Evolutionary conservation across 2,113 vertebrate species (phyloP), one percentile per base, ranked within the genome.

Genomic region (Cebus imitator): DNA sequence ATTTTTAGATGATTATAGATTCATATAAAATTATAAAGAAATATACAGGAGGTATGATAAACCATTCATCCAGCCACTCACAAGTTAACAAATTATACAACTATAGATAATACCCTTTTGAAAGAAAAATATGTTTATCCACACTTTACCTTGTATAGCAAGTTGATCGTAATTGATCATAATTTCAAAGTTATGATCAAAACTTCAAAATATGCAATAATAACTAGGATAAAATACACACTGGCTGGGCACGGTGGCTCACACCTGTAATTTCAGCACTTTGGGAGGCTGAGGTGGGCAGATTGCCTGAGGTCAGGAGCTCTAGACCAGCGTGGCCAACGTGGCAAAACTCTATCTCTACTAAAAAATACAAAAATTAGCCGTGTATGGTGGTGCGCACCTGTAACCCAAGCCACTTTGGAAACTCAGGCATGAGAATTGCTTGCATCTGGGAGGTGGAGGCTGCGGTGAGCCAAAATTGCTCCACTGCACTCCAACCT

Each of bases 151-250:
- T 13, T 73, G 4, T 37, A 57, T 58, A 73, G 6, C 13, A 80
- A 89, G 84, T 27, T 84, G 35, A 72, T 73, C 25, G 66, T 32
- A 90, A 89, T 21, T 84, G 27, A 72, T 64, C 32, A 72, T n/a
- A 90, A 92, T 83, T 92, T 23, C 35, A 84, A 90, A 90, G n/a
- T 30, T 3, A 73, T 57, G 1, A 37, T 70, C 8, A 40, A 76
- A 84, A 81, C 30, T 81, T 92, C 2, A 84, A 94, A 87, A 85
- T 68, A 90, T 89, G 25, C 17, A 92, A 75, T 23, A 61, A 43
- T 76, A 48, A 6, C 13, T 58, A 70, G n/a, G 30, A 58, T 3
- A 80, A 96, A 66, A 12, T 70, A 93, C 12, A 14, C 32, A 30
- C 27, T 32, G 27, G 61, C 27, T 6, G 2, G 27, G 61, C 12